These are phyloP conservation scores for Bombus pascuorum DNA, from an alignment of 1,140 invertebrate genomes.

Conservation along the genomic window DNA sequence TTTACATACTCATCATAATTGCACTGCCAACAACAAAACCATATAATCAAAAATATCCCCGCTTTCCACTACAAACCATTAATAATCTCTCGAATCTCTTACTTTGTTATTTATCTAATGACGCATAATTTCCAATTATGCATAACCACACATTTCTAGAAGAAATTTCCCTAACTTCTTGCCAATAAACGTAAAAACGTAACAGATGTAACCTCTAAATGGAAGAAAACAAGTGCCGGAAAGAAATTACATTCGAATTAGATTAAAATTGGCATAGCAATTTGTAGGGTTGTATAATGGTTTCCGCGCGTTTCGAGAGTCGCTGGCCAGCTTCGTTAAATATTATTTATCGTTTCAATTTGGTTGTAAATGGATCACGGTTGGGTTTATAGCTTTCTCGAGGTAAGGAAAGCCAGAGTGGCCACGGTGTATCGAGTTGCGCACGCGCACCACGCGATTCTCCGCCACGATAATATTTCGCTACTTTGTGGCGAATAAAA, in stretches of 20 bases:
- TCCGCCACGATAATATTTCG: slow-evolving; percentile 35
- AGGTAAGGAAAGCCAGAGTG: background rate
- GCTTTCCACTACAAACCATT: too few species aligned
- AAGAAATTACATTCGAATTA: slow-evolving; percentile 8
- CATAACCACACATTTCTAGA: background rate
- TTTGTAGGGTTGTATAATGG: background rate
- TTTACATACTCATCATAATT: too few species aligned
- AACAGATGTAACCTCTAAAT: background rate
- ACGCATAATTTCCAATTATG: background rate
- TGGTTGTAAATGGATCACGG: slow-evolving; percentile 7
- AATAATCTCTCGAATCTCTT: too few species aligned
- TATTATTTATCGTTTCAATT: slow-evolving; percentile 24
- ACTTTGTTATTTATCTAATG: background rate
- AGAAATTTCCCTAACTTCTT: background rate
- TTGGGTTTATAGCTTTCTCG: slow-evolving; percentile 9
- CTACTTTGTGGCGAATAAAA: slow-evolving; percentile 42
- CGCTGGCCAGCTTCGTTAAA: background rate
- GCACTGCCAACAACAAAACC: too few species aligned
- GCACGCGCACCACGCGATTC: slow-evolving; percentile 6
- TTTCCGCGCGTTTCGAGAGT: background rate
- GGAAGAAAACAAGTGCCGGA: background rate
- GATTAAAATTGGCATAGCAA: background rate
- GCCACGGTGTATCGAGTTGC: slow-evolving; percentile 25
- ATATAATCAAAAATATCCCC: too few species aligned
- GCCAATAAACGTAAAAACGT: background rate